Evolutionary conservation across 2,888 invertebrate genomes (phyloP), one percentile per base, ranked within the genome.

Genomic region (Apomyelois bistriatella): DNA sequence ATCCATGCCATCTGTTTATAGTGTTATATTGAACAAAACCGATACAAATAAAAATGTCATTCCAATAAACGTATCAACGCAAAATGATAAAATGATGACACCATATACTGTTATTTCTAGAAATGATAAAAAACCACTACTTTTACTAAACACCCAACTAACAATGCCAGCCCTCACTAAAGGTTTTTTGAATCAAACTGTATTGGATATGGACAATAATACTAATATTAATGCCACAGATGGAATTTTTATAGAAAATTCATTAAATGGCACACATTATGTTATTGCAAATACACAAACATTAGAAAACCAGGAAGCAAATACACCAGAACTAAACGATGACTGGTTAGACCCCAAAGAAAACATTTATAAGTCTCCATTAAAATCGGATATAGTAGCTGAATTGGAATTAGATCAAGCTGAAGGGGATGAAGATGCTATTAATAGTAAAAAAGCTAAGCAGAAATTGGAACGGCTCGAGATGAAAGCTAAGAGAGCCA

Each of bases 401-500:
- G 89, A 88, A 62, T 82, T 88, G 59, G 89, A 87, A 68, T 74
- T 86, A 52, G 89, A 85, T 42, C 83, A 82, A 61, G 69, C 80
- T 6, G 86, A 86, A 17, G 65, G 73, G 17, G 84, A 85, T 40
- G 86, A 87, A 0, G 82, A 83, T 40, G 53, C 56, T 30, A 60
- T 60, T 3, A 88, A 72, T 55, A 83, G 82, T 54, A 87, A 84
- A 61, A 84, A 70, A 65, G 66, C 74, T 1, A 87, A 87, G 59
- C 75, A 76, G 56, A 89, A 82, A 66, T 48, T 85, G 16, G 90
- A 89, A 53, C 78, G 69, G 55, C 65, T 88, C 16, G 90, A 90
- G 70, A 64, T 82, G 0, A 89, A 85, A 65, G 90, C 90, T 1
- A 90, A 90, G 56, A 89, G 88, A 65, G 90, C 90, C 41, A 90